Base-by-base conservation (phyloP, 2,888 invertebrate species). In the Dioctria rufipes region DNA sequence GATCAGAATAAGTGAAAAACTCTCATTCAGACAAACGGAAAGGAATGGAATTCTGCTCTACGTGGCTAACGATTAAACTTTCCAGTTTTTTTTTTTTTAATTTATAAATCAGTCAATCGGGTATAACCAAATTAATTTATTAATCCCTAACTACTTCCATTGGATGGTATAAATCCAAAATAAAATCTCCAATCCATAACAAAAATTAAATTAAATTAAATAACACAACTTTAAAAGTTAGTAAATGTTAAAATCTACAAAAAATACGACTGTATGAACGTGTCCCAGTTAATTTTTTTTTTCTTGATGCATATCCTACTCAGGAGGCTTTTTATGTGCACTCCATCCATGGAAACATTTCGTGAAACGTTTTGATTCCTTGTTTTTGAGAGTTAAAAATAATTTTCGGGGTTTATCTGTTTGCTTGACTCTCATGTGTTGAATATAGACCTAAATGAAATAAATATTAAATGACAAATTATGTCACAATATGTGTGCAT, bases 341-440 rank as follows among this genome's bases (percentile, higher is more conserved):
- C 97, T 95, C 99, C 99, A 99, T 81, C 98, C 99, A 88, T 99
- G 99, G 92, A 99, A 99, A 90, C 99, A 99, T 90, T 98, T 98
- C 83, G 95, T 95, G 90, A 99, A 99, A 86, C 97, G 92, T 85
- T 93, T 93, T 11, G 98, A 96, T 90, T 99, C 99, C 87, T 98
- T 98, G 87, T 97, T 96, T 90, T 98, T 99, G 85, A 98, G 92
- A 1, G 98, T 97, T 51, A 98, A 92, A 90, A 98, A 95, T 82
- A 99, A 91, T 90, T 98, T 98, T 82, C 99, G 91, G 0, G 95
- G 95, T 82, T 91, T 92, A 51, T 98, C 96, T 0, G 98, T 95
- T 88, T 99, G 98, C 89, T 98, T 97, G 37, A 96, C 95, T 86
- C 97, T 92, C 92, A 99, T 92, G 89, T 99, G 98, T 90, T 99